Conservation (phyloP, 2,797 vertebrate genomes). For the Hoplostethus atlanticus region DNA sequence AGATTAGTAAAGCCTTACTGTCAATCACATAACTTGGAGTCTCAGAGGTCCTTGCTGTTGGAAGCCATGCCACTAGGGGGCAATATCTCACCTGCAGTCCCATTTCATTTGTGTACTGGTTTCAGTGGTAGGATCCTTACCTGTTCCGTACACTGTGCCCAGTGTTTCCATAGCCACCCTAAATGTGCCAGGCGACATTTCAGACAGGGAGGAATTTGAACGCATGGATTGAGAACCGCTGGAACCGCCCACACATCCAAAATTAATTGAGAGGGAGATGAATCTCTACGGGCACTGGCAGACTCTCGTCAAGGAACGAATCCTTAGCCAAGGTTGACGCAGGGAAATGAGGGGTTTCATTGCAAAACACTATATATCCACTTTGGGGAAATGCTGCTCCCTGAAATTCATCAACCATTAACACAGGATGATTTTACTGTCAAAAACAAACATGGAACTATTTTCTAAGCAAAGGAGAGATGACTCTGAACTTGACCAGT, state of each 20-base stretch:
- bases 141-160: conserved; percentile 36
- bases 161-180: conserved; percentile 45
- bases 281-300: conserved; percentile 44
- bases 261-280: conserved; percentile 57
- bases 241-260: conserved; percentile 58
- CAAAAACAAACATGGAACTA: conserved; percentile 5
- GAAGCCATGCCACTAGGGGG: conserved; percentile 76
- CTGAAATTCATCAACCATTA: not conserved
- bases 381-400: conserved; percentile 5
- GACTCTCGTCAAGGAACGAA: conserved; percentile 35
- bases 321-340: conserved; percentile 24
- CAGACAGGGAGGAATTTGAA: conserved; percentile 56
- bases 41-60: conserved; percentile 30
- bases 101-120: conserved; percentile 23
- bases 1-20: not conserved
- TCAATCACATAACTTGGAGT: not conserved
- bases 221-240: conserved; percentile 40
- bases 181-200: conserved; percentile 54
- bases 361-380: conserved; percentile 3
- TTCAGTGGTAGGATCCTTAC: conserved; percentile 39
- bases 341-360: conserved; percentile 3
- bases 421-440: conserved; percentile 3
- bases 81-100: conserved; percentile 72
- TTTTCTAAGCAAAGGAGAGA: conserved; percentile 19
- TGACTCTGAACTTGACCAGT: conserved; percentile 26